These are phyloP conservation scores for Macroglossus sobrinus DNA, from an alignment of 2,113 vertebrate species.

Conservation along the genomic window DNA sequence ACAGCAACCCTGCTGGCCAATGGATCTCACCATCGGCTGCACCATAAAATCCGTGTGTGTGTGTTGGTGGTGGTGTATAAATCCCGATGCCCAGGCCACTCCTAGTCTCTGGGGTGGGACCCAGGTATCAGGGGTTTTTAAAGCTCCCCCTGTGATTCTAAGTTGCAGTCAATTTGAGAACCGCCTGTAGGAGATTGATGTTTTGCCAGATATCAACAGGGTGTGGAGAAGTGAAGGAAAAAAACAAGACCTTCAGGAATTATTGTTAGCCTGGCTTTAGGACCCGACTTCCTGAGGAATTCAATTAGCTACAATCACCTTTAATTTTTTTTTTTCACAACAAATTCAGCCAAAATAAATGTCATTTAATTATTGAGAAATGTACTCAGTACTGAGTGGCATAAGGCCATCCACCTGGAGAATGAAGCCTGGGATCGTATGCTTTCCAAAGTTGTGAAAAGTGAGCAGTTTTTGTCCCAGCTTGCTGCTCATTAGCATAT, in stretches of 20 bases:
- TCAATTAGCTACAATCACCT: slow-evolving; percentile 31
- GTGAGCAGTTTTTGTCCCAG: neutral
- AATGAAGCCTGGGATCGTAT: neutral
- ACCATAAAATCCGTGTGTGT: neutral
- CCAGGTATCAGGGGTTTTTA: neutral
- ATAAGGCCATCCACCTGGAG: slow-evolving; percentile 12
- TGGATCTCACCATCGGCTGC: neutral
- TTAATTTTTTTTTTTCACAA: neutral
- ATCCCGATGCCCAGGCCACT: neutral
- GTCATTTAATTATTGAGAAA: slow-evolving; percentile 47
- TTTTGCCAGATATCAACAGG: neutral
- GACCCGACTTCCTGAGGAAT: slow-evolving; percentile 52
- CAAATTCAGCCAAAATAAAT: slow-evolving; percentile 41
- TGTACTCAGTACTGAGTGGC: neutral
- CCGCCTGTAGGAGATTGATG: accelerated
- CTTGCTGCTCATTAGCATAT: neutral
- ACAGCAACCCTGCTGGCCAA: neutral
- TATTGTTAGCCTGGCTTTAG: neutral
- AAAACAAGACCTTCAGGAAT: neutral
- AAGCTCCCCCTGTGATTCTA: neutral
- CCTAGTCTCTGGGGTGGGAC: neutral
- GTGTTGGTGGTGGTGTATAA: neutral
- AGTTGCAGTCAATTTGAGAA: neutral
- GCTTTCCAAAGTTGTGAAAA: slow-evolving; percentile 7
- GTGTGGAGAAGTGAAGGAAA: too few species aligned